These are phyloP conservation scores for Hypsopygia costalis DNA, from an alignment of 2,888 invertebrate species.

Conservation along the genomic window DNA sequence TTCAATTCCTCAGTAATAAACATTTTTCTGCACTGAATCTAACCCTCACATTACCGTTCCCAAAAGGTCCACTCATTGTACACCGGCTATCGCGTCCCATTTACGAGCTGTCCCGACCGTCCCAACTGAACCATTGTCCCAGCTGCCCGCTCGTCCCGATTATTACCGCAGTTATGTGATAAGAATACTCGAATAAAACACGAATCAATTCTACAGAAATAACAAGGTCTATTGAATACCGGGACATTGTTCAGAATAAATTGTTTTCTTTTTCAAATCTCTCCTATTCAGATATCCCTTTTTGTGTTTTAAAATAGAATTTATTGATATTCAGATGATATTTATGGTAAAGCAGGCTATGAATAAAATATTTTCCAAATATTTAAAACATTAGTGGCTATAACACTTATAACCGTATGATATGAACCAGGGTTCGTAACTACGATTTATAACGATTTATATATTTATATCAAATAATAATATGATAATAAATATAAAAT, in stretches of 20 bases:
- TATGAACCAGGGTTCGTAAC: no score
- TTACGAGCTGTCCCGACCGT: constrained; percentile 26
- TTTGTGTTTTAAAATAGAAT: constrained; percentile 4
- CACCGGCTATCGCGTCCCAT: constrained; percentile 41
- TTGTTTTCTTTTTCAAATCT: constrained; percentile 29
- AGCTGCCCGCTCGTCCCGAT: constrained; percentile 37
- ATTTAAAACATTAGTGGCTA: no score
- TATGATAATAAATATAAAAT: no score
- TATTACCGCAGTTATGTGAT: constrained; percentile 57
- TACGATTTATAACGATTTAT: no score
- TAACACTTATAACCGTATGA: no score
- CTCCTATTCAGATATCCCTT: neutral
- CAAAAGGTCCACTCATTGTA: constrained; percentile 43
- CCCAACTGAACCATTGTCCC: constrained; percentile 37
- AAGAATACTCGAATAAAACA: constrained; percentile 52
- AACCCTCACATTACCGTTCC: constrained; percentile 44
- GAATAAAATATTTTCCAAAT: constrained; percentile 15
- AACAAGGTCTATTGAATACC: constrained; percentile 43
- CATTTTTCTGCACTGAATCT: neutral
- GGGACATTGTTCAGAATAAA: constrained; percentile 39
- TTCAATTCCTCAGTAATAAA: neutral
- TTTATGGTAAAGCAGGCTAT: neutral
- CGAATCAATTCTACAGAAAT: constrained; percentile 41
- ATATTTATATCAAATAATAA: no score
- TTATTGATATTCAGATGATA: constrained; percentile 1